Conservation (phyloP, 2,113 vertebrate species). For the Ptychochromis oligacanthus region DNA sequence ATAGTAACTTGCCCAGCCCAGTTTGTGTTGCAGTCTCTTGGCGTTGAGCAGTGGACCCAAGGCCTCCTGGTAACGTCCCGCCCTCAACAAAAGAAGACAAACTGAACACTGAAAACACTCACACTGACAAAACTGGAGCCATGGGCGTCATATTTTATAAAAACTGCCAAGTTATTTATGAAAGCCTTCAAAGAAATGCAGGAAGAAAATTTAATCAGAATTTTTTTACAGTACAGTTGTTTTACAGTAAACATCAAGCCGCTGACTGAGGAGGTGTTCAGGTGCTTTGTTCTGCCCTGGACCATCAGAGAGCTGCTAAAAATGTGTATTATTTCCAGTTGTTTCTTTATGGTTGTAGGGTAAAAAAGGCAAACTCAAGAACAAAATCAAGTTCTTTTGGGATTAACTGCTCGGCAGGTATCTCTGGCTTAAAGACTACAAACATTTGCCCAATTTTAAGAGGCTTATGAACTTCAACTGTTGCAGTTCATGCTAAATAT, state of each 20-base stretch:
- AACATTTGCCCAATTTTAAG: no score
- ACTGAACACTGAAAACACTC: not conserved
- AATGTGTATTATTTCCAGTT: no score
- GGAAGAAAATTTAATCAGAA: not conserved
- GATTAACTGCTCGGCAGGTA: no score
- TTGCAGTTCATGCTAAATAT: no score
- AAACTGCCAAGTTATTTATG: not conserved
- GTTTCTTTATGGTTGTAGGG: no score
- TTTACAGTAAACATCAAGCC: not conserved
- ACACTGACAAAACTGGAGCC: not conserved
- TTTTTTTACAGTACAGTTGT: accelerated
- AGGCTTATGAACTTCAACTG: no score
- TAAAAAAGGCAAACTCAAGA: no score
- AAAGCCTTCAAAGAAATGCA: not conserved
- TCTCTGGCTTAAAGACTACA: no score
- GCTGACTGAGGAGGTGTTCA: not conserved
- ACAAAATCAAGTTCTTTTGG: no score
- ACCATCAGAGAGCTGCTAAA: not conserved
- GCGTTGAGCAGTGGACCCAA: slow-evolving; percentile 87
- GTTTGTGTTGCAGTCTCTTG: slow-evolving; percentile 87
- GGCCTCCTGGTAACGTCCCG: slow-evolving; percentile 87
- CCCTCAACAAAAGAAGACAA: slow-evolving; percentile 66
- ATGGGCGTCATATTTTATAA: no score
- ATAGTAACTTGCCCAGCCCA: slow-evolving; percentile 74
- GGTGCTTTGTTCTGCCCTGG: not conserved